These are phyloP conservation scores for Cettia cetti DNA, from an alignment of 2,113 vertebrate genomes.

Conservation along the genomic window DNA sequence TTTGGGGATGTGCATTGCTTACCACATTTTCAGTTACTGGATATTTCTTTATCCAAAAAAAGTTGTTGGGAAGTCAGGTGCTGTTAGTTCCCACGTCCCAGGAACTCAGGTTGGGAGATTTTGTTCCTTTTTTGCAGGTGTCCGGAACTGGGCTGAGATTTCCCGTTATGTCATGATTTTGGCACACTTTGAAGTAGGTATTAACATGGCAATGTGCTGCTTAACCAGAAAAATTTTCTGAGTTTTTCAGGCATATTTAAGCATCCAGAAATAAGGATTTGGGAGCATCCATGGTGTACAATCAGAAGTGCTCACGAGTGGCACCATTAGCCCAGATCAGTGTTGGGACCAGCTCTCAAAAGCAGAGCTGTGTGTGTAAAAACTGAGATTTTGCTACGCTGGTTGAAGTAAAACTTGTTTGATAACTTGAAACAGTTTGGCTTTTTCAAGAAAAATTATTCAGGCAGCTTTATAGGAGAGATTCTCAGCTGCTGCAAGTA, in stretches of 20 bases:
- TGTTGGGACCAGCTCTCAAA: background rate
- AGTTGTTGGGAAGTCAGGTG: background rate
- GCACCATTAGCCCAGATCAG: background rate
- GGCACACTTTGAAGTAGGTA: conserved; percentile 49
- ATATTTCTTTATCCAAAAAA: background rate
- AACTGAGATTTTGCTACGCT: background rate
- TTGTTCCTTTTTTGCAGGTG: conserved; percentile 17
- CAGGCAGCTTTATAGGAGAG: background rate
- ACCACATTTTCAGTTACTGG: fast-evolving
- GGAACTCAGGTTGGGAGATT: background rate
- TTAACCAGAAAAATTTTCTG: background rate
- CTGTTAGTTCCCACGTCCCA: background rate
- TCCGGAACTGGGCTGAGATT: conserved; percentile 57
- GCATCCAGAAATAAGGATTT: background rate
- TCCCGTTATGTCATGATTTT: conserved; percentile 56
- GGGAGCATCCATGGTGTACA: background rate
- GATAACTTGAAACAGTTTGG: background rate
- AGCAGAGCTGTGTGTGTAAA: background rate
- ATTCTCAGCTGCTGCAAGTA: background rate
- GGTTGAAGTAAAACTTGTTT: background rate
- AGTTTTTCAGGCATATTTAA: background rate
- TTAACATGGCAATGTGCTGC: background rate
- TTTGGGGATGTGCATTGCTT: background rate
- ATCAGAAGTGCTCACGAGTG: background rate
- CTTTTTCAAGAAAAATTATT: background rate